Percentiles rank a stretch among this genome's conserved stretches.
Evolutionary conservation across 2,797 vertebrate species (phyloP).

Genomic region (Pseudomugil gertrudae): DNA sequence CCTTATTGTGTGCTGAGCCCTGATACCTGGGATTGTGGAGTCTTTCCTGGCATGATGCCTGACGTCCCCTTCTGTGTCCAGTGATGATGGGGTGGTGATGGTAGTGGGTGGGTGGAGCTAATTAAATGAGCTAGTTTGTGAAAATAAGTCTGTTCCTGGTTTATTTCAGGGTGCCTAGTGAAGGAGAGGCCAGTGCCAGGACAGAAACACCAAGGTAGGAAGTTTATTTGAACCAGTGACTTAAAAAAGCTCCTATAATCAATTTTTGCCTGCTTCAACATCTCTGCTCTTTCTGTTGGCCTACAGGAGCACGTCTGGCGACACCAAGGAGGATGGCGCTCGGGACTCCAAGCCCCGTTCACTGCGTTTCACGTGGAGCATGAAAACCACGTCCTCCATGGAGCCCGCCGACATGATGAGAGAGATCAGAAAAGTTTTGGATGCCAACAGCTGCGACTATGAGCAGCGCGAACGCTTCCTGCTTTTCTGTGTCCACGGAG

Average conservation of each 20-base stretch:
- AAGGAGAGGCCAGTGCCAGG: conserved; percentile 95
- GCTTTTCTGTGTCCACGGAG: conserved; percentile 96
- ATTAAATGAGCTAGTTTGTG: not conserved
- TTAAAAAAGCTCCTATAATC: not conserved
- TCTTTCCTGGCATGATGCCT: conserved; percentile 78
- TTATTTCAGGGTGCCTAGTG: conserved; percentile 95
- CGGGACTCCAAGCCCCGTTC: conserved; percentile 94
- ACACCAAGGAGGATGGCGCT: conserved; percentile 88
- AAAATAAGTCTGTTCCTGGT: conserved; percentile 63
- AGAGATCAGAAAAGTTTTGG: conserved; percentile 96
- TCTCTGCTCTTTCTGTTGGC: not conserved
- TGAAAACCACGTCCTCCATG: conserved; percentile 99
- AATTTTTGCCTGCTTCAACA: conserved; percentile 11
- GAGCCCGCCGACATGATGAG: conserved; percentile 98
- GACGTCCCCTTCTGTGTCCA: conserved; percentile 64
- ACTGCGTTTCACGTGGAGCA: conserved; percentile 95
- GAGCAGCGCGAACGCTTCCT: conserved; percentile 97
- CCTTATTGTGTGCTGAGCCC: conserved; percentile 66
- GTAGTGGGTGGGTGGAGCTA: conserved; percentile 10
- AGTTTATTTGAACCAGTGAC: conserved; percentile 26
- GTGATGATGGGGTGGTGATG: conserved; percentile 45
- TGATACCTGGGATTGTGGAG: conserved; percentile 65
- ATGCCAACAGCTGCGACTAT: conserved; percentile 96
- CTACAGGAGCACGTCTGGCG: conserved; percentile 87
- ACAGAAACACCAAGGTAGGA: conserved; percentile 94